Conservation (phyloP, 2,888 invertebrate species). For the Phyto melanocephala region DNA sequence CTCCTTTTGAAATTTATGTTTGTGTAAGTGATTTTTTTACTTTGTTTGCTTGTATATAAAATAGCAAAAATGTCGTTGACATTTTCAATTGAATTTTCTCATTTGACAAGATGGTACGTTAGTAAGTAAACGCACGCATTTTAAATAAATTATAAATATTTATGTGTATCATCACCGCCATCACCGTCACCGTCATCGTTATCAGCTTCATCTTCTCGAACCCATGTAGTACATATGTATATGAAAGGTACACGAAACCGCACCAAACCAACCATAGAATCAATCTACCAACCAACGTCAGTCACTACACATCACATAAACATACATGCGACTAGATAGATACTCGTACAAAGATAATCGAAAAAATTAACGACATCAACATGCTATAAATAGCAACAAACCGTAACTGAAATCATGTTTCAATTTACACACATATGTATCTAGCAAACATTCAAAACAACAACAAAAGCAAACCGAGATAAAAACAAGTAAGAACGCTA, state of each 20-base stretch:
- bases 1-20: not conserved
- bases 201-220: not conserved
- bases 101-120: constrained; percentile 16
- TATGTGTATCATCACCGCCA: constrained; percentile 12
- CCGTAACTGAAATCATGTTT: constrained; percentile 45
- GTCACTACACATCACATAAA: not conserved
- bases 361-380: constrained; percentile 34
- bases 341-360: not conserved
- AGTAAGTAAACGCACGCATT: constrained; percentile 1
- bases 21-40: not conserved
- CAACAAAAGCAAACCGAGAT: not conserved
- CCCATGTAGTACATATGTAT: too few species aligned
- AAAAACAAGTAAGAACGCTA: not conserved
- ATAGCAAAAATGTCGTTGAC: constrained; percentile 45
- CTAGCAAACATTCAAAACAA: not conserved
- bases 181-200: not conserved
- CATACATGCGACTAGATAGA: constrained; percentile 23
- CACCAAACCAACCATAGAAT: constrained; percentile 22
- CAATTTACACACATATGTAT: not conserved
- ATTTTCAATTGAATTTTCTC: constrained; percentile 16
- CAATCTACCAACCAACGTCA: constrained; percentile 8
- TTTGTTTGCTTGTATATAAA: not conserved
- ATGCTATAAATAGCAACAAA: constrained; percentile 34
- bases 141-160: not conserved
- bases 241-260: constrained; percentile 18